phyloP scores from a whole-genome alignment of 1,140 invertebrate species.

The Chymomyza costata region DNA sequence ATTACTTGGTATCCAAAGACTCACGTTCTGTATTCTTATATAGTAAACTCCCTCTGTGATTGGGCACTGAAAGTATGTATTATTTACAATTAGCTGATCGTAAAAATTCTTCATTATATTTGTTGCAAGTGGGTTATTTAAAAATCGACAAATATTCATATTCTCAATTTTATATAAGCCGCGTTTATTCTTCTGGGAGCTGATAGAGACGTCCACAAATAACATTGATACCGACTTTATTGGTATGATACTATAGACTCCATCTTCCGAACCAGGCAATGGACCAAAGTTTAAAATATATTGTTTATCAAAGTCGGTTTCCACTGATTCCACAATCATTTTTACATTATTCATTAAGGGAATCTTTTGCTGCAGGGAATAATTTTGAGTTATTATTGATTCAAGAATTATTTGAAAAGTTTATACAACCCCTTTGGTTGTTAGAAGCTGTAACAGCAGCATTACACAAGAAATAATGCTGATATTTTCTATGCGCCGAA shows the following conservation, averaged over 20 bases:
- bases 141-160: slow-evolving; percentile 23
- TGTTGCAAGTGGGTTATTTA: slow-evolving; percentile 26
- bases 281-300: not conserved
- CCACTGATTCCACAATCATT: not conserved
- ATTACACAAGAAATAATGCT: too few species aligned
- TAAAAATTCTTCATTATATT: slow-evolving; percentile 22
- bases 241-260: not conserved
- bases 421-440: too few species aligned
- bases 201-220: slow-evolving; percentile 4
- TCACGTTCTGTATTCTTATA: slow-evolving; percentile 20
- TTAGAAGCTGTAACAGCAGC: too few species aligned
- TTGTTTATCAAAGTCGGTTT: slow-evolving; percentile 8
- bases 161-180: slow-evolving; percentile 17
- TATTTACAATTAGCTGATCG: slow-evolving; percentile 31
- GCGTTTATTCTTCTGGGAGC: slow-evolving; percentile 4
- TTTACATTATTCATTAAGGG: not conserved
- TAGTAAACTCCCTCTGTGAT: slow-evolving; percentile 27
- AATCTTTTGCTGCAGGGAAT: too few species aligned
- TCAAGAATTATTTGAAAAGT: too few species aligned
- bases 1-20: too few species aligned
- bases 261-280: not conserved
- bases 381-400: too few species aligned
- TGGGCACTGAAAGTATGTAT: slow-evolving; percentile 26
- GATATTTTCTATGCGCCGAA: too few species aligned
- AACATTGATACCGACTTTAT: slow-evolving; percentile 3